Evolutionary conservation across 2,888 invertebrate species (phyloP).

Genomic region (Bimastos eiseni): DNA sequence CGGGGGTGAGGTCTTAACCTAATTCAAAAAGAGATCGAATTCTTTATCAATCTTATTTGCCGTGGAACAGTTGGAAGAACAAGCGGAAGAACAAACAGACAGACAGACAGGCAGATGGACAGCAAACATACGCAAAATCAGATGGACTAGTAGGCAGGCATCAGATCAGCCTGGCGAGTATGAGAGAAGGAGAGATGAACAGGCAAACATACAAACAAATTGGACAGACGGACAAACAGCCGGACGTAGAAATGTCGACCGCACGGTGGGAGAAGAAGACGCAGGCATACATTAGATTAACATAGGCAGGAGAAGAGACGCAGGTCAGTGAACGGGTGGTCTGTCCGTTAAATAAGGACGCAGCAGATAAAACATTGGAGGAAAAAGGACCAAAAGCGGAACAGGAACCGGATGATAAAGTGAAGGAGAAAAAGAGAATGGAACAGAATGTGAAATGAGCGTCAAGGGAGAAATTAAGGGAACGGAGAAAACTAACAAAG

Average conservation of each 20-base stretch:
- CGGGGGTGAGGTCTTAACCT: background rate
- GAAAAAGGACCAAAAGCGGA: background rate
- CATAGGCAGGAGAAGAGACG: background rate
- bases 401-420: background rate
- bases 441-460: background rate
- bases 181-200: background rate
- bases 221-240: background rate
- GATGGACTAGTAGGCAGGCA: background rate
- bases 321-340: background rate
- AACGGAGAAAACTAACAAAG: background rate
- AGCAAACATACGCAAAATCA: background rate
- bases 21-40: slow-evolving; percentile 5
- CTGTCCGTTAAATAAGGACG: background rate
- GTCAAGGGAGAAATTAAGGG: background rate
- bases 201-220: background rate
- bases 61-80: background rate
- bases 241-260: background rate
- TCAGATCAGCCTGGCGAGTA: background rate
- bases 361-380: background rate
- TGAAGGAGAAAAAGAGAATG: background rate
- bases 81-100: background rate
- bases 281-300: background rate
- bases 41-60: background rate
- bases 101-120: background rate
- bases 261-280: background rate